Conservation (phyloP, 2,888 invertebrate species). For the Mellilla xanthometata region DNA sequence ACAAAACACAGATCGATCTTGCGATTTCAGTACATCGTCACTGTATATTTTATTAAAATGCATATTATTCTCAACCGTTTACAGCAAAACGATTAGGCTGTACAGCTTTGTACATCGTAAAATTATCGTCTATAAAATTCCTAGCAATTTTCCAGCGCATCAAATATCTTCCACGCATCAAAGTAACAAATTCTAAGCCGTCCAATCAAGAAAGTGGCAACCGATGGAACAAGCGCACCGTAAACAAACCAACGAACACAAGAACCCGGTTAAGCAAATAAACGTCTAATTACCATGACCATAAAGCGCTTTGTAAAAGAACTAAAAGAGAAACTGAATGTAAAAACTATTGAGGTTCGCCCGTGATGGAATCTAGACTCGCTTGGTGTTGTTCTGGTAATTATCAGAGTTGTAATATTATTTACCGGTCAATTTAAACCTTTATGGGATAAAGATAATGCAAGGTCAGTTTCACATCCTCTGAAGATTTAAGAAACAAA, state of each 20-base stretch:
- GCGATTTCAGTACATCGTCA: too few species aligned
- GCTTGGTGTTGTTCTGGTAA: slow-evolving; percentile 22
- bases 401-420: slow-evolving; percentile 12
- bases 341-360: slow-evolving; percentile 63
- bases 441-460: too few species aligned
- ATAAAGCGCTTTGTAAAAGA: slow-evolving; percentile 43
- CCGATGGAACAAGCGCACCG: slow-evolving; percentile 22
- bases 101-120: too few species aligned
- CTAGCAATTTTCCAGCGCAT: slow-evolving; percentile 2
- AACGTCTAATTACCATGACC: slow-evolving; percentile 39
- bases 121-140: slow-evolving; percentile 5
- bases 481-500: too few species aligned
- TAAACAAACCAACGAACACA: slow-evolving; percentile 27
- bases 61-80: too few species aligned
- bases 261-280: slow-evolving; percentile 29
- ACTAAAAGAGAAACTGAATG: slow-evolving; percentile 62
- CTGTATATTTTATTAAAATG: too few species aligned
- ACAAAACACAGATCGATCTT: too few species aligned
- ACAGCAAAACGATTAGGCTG: too few species aligned
- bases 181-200: slow-evolving; percentile 24
- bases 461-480: too few species aligned
- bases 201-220: slow-evolving; percentile 27
- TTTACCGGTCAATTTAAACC: too few species aligned
- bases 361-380: slow-evolving; percentile 58
- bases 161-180: slow-evolving; percentile 21